Conservation (phyloP, 1,140 invertebrate species). For the Lepeophtheirus salmonis region DNA sequence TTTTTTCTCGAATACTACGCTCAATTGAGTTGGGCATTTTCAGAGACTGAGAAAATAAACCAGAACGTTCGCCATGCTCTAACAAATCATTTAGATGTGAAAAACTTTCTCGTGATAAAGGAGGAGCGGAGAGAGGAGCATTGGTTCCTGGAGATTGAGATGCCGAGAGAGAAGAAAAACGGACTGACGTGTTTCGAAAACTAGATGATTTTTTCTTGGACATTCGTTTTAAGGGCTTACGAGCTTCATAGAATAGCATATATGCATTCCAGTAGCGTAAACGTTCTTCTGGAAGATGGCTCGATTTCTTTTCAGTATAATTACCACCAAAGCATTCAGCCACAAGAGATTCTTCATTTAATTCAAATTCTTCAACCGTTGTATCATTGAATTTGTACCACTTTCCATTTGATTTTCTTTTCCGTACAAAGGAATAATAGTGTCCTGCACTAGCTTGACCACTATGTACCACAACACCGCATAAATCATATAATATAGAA, state of each 20-base stretch:
- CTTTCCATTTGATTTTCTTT: conserved; percentile 25
- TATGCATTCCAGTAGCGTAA: conserved; percentile 42
- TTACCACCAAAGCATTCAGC: conserved; percentile 38
- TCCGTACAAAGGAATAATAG: conserved; percentile 40
- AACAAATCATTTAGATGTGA: conserved; percentile 35
- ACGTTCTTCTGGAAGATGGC: conserved; percentile 27
- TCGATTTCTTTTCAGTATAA: conserved; percentile 33
- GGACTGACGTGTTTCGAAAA: conserved; percentile 11
- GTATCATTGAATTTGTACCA: conserved; percentile 44
- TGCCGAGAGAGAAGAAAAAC: not conserved
- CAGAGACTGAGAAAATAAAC: conserved; percentile 29
- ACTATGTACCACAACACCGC: conserved; percentile 41
- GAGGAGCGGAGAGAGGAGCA: not conserved
- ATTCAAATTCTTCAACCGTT: conserved; percentile 31
- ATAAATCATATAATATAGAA: conserved; percentile 29
- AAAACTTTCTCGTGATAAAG: conserved; percentile 28
- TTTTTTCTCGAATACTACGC: conserved; percentile 32
- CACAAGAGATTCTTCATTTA: conserved; percentile 32
- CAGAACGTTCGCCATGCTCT: conserved; percentile 32
- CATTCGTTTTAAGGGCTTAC: not conserved
- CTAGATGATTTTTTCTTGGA: conserved; percentile 13
- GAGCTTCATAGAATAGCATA: conserved; percentile 36
- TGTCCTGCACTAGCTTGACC: conserved; percentile 42
- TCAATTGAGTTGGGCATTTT: conserved; percentile 33
- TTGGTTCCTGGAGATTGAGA: not conserved